A percentile compares a stretch with the other conserved stretches of the same genome.
Evolutionary conservation across 2,797 vertebrate genomes (phyloP).

Genomic region (Rhinophrynus dorsalis): DNA sequence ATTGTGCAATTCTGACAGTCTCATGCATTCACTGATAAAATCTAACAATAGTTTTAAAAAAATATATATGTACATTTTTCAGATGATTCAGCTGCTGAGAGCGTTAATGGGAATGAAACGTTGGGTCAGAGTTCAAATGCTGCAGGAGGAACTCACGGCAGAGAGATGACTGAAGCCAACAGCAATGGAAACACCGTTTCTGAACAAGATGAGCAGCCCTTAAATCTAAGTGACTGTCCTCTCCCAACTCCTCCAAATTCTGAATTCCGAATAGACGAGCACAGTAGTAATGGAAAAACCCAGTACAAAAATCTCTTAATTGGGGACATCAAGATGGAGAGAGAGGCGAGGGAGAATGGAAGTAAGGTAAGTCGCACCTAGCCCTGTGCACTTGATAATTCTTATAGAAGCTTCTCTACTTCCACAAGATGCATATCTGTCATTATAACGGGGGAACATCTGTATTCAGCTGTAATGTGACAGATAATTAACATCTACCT

Average conservation of each 20-base stretch:
- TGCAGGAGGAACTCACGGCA: slow-evolving; percentile 73
- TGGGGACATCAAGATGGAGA: slow-evolving; percentile 78
- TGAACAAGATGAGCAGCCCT: slow-evolving; percentile 78
- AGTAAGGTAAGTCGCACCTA: slow-evolving; percentile 76
- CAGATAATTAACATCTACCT: no score
- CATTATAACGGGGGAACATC: no score
- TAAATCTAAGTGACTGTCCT: slow-evolving; percentile 81
- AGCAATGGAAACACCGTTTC: slow-evolving; percentile 71
- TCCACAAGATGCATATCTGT: no score
- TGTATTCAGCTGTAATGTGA: no score
- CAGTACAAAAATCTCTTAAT: slow-evolving; percentile 78
- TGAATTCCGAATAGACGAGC: slow-evolving; percentile 76
- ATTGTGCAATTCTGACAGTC: not conserved
- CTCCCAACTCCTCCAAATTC: slow-evolving; percentile 74
- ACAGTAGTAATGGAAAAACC: slow-evolving; percentile 75
- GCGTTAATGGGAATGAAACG: slow-evolving; percentile 78
- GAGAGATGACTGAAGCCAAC: slow-evolving; percentile 73
- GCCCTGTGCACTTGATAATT: no score
- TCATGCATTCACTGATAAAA: no score
- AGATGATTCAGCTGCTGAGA: slow-evolving; percentile 82
- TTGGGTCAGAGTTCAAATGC: slow-evolving; percentile 70
- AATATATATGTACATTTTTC: slow-evolving; percentile 62
- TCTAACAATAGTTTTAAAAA: no score
- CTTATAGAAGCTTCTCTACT: no score
- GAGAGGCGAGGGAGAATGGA: slow-evolving; percentile 77